Evolutionary conservation across 2,113 vertebrate species (phyloP), one percentile per base, ranked within the genome.

Genomic region (Corydoras maculifer): DNA sequence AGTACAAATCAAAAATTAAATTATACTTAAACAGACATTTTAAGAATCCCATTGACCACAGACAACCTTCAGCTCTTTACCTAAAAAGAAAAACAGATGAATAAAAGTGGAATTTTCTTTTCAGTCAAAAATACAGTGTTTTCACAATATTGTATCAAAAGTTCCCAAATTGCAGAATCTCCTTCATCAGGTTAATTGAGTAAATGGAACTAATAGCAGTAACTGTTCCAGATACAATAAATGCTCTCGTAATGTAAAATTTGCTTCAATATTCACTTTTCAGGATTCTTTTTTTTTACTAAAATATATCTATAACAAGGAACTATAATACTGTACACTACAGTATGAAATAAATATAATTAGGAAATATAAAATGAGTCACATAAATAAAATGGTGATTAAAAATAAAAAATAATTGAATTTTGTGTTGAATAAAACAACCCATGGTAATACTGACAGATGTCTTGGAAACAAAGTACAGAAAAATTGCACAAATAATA

Each of bases 291-390:
- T 94, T 25, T 57, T 57, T 53, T 75, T 93, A 95, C 92, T 95
- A 96, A 96, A 94, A 94, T 95, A 94, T 93, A 94, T 93, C 92
- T 96, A 93, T 94, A 93, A 94, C 93, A 92, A 96, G 94, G 93
- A 98, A 93, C 92, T 96, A 93, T 92, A 94, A 94, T 94, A 93
- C 93, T 96, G 93, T 94, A 95, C 93, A 95, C 93, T 96, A 94
- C 93, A 97, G 93, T 94, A 95, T 93, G 92, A 96, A 98, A 97
- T 96, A 98, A 98, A 97, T 95, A 96, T 91, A 96, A 94, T 94
- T 93, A 96, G 92, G 93, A 93, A 97, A 94, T 95, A 98, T 93
- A 94, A 97, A 97, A 98, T 92, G 91, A 94, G 90, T 93, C 93
- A 95, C 93, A 98, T 95, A 95, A 97, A 97, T 95, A 96, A 94